Evolutionary conservation across 1,140 invertebrate genomes (phyloP), one percentile per base, ranked within the genome.

Genomic region (Dryas iulia): DNA sequence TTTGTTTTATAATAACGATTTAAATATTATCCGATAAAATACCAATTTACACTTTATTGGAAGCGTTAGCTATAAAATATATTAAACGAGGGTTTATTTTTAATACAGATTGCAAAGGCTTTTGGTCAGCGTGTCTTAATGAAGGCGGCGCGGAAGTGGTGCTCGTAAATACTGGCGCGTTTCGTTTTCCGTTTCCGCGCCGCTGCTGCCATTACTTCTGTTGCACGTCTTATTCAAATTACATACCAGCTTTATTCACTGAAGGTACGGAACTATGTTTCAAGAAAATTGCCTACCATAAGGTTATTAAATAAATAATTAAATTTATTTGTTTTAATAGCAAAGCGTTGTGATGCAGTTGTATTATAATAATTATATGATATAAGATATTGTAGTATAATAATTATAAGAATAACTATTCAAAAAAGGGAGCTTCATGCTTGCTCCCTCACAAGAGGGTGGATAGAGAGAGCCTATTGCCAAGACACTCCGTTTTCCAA

Each of bases 121-220:
- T 39, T 62, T 56, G 53, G 33, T 33, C 52, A 62, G 72, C 77
- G 69, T 72, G 77, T 75, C 73, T 69, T 81, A 83, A 83, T 81
- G 78, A 80, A 71, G 74, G 73, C 77, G 70, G 72, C 74, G 76
- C 86, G 86, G 86, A 84, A 77, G 83, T 80, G 59, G 73, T 66
- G 76, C 73, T 84, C 86, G 84, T 88, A 88, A 88, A 88, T 88
- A 86, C 83, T 77, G 76, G 79, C 77, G 79, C 83, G 80, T 82
- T 84, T 82, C 81, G 86, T 86, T 84, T 84, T 84, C 84, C 86
- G 82, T 75, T 86, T 88, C 86, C 86, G 77, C 71, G 74, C 77
- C 71, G 76, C 74, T 78, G 79, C 76, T 80, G 77, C 84, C 77
- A 84, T 89, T 86, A 86, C 78, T 84, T 82, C 78, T 76, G 76